Evolutionary conservation across 2,797 vertebrate genomes (phyloP).

Genomic region (Cyprinodon diabolis): DNA sequence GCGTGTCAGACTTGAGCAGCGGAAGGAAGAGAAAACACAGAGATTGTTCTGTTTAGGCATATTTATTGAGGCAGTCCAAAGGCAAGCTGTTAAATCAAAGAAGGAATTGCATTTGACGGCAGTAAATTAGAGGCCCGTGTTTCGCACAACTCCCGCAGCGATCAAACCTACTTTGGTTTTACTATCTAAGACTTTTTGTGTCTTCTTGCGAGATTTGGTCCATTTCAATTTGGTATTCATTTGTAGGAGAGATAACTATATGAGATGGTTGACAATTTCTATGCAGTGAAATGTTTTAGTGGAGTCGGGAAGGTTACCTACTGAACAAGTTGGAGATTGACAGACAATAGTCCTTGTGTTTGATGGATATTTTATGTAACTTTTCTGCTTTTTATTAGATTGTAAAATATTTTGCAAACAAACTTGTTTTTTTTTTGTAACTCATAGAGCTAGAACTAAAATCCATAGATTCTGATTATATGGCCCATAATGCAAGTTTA

Average conservation of each 20-base stretch:
- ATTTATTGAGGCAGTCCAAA: conserved; percentile 12
- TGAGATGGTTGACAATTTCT: conserved; percentile 26
- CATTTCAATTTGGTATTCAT: conserved; percentile 15
- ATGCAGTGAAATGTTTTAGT: conserved; percentile 23
- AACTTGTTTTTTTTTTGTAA: background rate
- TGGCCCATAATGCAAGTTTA: background rate
- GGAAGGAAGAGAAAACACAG: conserved; percentile 14
- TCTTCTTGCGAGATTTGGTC: background rate
- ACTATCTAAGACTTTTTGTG: background rate
- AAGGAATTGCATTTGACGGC: conserved; percentile 6
- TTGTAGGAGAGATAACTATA: conserved; percentile 5
- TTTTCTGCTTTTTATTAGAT: background rate
- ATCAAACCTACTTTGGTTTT: conserved; percentile 12
- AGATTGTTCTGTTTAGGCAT: conserved; percentile 28
- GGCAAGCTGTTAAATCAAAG: conserved; percentile 19
- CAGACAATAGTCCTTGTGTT: background rate
- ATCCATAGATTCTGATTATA: background rate
- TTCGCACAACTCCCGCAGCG: background rate
- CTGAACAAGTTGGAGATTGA: conserved; percentile 17
- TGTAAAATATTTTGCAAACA: background rate
- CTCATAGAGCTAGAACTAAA: background rate
- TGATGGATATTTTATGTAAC: background rate
- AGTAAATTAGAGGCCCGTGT: conserved; percentile 1
- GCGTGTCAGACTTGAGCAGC: conserved; percentile 18
- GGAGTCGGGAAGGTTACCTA: background rate